A percentile compares a stretch with the other conserved stretches of the same genome.
phyloP scores from a whole-genome alignment of 2,113 vertebrate genomes.

The Entosphenus tridentatus region DNA sequence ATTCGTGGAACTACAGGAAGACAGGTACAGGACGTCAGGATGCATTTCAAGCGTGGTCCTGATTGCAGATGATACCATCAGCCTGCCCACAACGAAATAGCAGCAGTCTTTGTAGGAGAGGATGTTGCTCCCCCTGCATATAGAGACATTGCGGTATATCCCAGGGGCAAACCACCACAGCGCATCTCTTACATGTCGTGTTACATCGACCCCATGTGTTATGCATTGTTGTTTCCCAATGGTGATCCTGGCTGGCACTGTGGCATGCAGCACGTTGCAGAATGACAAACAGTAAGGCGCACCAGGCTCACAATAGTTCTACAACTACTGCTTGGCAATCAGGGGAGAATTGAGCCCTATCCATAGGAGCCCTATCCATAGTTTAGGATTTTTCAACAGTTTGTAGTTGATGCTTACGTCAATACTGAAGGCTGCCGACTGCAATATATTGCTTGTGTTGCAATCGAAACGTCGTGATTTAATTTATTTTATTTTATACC shows the following conservation, averaged over 20 bases:
- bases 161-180: not conserved
- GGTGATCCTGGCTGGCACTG: slow-evolving; percentile 3
- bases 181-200: not conserved
- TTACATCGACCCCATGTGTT: slow-evolving; percentile 3
- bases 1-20: not conserved
- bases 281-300: not conserved
- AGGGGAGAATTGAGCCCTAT: not conserved
- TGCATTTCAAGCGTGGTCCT: not conserved
- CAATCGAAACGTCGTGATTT: too few species aligned
- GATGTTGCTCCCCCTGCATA: not conserved
- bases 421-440: not conserved
- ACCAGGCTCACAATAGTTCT: slow-evolving; percentile 1
- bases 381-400: not conserved
- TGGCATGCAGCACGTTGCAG: slow-evolving; percentile 1
- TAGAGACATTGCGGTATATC: not conserved
- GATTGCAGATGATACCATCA: slow-evolving; percentile 4
- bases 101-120: not conserved
- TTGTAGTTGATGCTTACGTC: slow-evolving; percentile 1
- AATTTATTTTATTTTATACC: too few species aligned
- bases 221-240: not conserved
- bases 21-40: not conserved
- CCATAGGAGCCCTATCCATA: slow-evolving; percentile 1
- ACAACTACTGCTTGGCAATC: not conserved
- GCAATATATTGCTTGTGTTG: not conserved
- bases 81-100: not conserved